Evolutionary conservation across 2,797 vertebrate species (phyloP).

Genomic region (Tiaroga cobitis): DNA sequence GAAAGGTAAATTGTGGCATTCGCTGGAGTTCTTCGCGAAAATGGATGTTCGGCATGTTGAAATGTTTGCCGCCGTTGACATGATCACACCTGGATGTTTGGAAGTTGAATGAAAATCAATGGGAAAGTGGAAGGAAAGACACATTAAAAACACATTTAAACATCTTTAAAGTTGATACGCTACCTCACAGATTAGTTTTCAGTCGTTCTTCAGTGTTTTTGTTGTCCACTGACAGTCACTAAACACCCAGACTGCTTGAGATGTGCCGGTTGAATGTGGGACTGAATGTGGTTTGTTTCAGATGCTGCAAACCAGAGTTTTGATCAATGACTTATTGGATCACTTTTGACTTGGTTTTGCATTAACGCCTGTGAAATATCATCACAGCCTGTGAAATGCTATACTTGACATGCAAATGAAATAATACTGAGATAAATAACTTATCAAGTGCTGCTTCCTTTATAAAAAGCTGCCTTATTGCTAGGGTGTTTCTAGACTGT

Average conservation of each 20-base stretch:
- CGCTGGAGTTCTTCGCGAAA: background rate
- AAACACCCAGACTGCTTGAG: background rate
- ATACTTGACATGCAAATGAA: slow-evolving; percentile 10
- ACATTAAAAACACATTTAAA: background rate
- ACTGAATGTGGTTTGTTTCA: background rate
- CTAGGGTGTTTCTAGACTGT: background rate
- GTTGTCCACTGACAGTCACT: background rate
- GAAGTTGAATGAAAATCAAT: background rate
- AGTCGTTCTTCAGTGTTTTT: background rate
- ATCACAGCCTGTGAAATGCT: background rate
- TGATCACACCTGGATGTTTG: background rate
- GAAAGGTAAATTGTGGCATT: background rate
- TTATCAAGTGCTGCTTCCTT: background rate
- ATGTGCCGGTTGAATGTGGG: background rate
- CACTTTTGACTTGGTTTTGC: background rate
- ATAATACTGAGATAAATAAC: background rate
- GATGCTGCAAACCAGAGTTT: background rate
- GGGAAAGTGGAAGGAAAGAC: background rate
- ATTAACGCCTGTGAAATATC: background rate
- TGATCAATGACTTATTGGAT: background rate
- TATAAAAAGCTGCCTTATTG: background rate
- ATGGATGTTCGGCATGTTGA: background rate
- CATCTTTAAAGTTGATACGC: background rate
- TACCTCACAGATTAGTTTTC: background rate
- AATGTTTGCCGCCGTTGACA: background rate